Evolutionary conservation across 2,797 vertebrate genomes (phyloP).

Genomic region (Sphaeramia orbicularis): DNA sequence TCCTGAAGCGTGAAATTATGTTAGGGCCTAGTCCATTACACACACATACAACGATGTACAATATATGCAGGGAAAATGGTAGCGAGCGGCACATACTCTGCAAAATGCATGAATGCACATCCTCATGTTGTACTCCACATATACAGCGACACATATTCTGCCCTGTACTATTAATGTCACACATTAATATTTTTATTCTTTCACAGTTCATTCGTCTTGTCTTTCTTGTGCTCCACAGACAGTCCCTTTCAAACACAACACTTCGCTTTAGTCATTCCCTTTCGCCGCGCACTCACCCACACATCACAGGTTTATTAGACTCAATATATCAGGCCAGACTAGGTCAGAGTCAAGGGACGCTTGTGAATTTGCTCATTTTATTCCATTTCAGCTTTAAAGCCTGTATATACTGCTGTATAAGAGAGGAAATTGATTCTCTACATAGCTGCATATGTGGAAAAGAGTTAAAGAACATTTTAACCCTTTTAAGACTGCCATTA

Average conservation of each 20-base stretch:
- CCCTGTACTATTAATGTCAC: neutral
- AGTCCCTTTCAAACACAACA: too few relatives aligned
- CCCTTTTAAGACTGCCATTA: too few relatives aligned
- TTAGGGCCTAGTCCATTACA: conserved; percentile 68
- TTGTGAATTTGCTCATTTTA: neutral
- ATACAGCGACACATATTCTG: neutral
- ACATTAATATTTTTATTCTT: conserved; percentile 1
- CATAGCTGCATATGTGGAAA: too few relatives aligned
- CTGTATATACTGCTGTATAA: too few relatives aligned
- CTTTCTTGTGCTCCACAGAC: neutral
- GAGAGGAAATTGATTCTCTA: too few relatives aligned
- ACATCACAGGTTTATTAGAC: neutral
- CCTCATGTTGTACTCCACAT: conserved; percentile 10
- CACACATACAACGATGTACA: conserved; percentile 33
- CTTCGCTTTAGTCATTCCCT: neutral
- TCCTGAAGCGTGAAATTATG: conserved; percentile 67
- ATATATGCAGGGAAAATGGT: conserved; percentile 4
- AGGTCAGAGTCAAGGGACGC: conserved; percentile 7
- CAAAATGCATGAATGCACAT: conserved; percentile 18
- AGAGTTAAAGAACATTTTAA: too few relatives aligned
- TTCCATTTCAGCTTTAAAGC: neutral
- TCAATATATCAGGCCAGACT: neutral
- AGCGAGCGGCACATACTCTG: conserved; percentile 1
- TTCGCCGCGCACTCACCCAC: neutral
- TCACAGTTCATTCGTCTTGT: conserved; percentile 1